Percentiles rank a stretch among this genome's conserved stretches.
phyloP scores from a whole-genome alignment of 1,140 invertebrate genomes.

The Drosophila baimaii region DNA sequence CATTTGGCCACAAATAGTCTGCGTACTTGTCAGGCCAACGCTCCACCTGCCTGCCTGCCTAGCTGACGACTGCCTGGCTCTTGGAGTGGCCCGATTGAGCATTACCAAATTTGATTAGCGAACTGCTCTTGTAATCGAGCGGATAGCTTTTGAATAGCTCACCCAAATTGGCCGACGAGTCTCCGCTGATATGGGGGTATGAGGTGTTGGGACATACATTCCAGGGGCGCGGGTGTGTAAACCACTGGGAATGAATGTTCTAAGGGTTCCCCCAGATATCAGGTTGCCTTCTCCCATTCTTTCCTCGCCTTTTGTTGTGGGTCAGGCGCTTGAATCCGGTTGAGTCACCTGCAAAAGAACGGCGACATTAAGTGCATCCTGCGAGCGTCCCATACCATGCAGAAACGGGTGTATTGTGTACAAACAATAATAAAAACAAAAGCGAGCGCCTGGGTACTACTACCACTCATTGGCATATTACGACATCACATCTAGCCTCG shows the following conservation, averaged over 20 bases:
- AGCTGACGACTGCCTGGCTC: constrained; percentile 1
- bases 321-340: constrained; percentile 2
- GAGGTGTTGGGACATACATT: constrained; percentile 7
- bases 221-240: neutral
- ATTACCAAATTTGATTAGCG: constrained; percentile 35
- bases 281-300: constrained; percentile 12
- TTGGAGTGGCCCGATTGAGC: constrained; percentile 6
- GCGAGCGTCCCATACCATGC: neutral
- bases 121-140: constrained; percentile 21
- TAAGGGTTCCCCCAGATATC: constrained; percentile 34
- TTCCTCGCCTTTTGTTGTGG: constrained; percentile 7
- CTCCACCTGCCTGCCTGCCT: constrained; percentile 31
- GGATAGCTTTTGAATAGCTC: constrained; percentile 12
- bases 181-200: neutral
- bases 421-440: constrained; percentile 37
- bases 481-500: constrained; percentile 43
- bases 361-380: constrained; percentile 17
- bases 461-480: constrained; percentile 37
- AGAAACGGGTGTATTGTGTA: neutral
- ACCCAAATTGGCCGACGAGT: neutral
- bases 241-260: constrained; percentile 4
- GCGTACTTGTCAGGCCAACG: constrained; percentile 26
- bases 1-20: constrained; percentile 24
- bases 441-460: constrained; percentile 7
- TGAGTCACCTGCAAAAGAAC: constrained; percentile 12